Evolutionary conservation across 2,888 invertebrate genomes (phyloP), one percentile per base, ranked within the genome.

Genomic region (Dysmachus trigonus): DNA sequence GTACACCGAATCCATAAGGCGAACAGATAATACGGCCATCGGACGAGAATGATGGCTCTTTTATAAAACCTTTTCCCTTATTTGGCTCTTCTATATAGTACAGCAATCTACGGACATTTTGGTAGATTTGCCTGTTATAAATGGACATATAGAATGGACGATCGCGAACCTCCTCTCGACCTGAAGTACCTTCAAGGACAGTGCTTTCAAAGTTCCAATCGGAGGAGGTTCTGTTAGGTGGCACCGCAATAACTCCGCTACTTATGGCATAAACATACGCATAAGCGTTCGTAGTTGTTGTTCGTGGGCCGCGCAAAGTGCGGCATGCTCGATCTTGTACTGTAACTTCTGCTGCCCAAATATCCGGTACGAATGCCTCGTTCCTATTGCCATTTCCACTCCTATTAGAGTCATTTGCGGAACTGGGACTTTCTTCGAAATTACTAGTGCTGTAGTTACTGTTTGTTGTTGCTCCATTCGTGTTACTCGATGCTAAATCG

Each of bases 21-120:
- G 98, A 98, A 90, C 97, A 97, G 35, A 98, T 95, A 10, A 98
- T 92, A 81, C 98, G 94, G 0, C 98, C 98, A 91, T 98, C 98
- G 1, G 96, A 93, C 0, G 98, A 98, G 91, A 97, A 98, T 89
- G 97, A 97, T 74, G 97, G 93, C 90, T 98, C 98, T 92, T 98
- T 98, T 86, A 98, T 98, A 89, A 96, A 98, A 0, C 98, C 98
- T 88, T 96, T 96, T 1, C 97, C 98, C 15, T 96, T 96, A 90
- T 97, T 98, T 0, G 97, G 96, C 91, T 98, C 98, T 89, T 97
- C 95, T 8, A 95, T 94, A 90, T 94, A 98, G 92, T 97, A 97
- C 6, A 97, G 95, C 81, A 98, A 94, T 73, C 98, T 94, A 15
- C 95, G 95, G 27, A 94, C 93, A 91, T 98, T 98, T 87, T 91